These are phyloP conservation scores for Cololabis saira DNA, from an alignment of 2,113 vertebrate genomes.

Conservation along the genomic window DNA sequence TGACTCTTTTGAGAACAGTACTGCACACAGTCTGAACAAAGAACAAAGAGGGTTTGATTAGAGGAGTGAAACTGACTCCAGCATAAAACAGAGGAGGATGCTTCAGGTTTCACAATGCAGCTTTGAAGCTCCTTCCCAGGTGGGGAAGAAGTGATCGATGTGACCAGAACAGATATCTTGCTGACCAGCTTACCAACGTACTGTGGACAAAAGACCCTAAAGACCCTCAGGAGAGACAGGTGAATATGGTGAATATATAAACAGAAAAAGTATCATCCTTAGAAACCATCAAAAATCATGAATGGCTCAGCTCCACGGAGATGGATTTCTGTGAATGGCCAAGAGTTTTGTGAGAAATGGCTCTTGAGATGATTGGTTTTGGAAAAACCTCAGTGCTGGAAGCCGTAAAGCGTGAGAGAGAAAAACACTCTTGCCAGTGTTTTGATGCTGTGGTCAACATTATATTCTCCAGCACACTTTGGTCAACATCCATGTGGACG, in stretches of 20 bases:
- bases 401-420: conserved; percentile 45
- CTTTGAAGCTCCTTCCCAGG: too few relatives aligned
- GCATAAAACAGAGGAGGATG: too few relatives aligned
- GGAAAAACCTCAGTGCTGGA: conserved; percentile 61
- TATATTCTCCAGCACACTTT: conserved; percentile 35
- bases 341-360: conserved; percentile 40
- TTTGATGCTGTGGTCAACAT: conserved; percentile 44
- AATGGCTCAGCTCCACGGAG: conserved; percentile 21
- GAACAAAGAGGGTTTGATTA: too few relatives aligned
- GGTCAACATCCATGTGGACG: conserved; percentile 25
- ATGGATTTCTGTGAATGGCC: conserved; percentile 51
- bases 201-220: too few relatives aligned
- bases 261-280: conserved; percentile 19
- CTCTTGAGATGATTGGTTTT: conserved; percentile 47
- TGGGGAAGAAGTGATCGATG: too few relatives aligned
- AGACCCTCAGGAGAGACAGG: too few relatives aligned
- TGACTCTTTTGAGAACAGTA: too few relatives aligned
- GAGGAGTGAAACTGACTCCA: too few relatives aligned
- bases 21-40: too few relatives aligned
- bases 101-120: too few relatives aligned
- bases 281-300: conserved; percentile 34
- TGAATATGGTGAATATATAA: not conserved
- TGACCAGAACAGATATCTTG: too few relatives aligned
- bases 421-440: conserved; percentile 29
- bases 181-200: too few relatives aligned